Percentiles rank a stretch among this genome's conserved stretches.
Conservation (phyloP, 1,140 invertebrate species). For the Saccostrea echinata region DNA sequence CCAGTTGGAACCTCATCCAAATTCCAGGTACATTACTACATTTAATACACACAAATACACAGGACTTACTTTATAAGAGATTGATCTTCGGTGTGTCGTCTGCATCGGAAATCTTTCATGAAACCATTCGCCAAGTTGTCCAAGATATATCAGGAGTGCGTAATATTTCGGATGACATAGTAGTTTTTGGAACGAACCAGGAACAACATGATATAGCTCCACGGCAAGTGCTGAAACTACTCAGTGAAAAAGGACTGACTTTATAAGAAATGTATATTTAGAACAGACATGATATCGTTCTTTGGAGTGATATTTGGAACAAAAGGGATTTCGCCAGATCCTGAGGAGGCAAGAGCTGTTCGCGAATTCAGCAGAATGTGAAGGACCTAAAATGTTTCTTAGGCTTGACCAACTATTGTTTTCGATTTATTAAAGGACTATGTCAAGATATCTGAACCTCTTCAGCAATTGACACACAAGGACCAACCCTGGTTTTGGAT, state of each 20-base stretch:
- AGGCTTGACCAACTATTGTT: slow-evolving; percentile 66
- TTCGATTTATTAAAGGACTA: slow-evolving; percentile 65
- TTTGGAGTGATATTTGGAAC: slow-evolving; percentile 61
- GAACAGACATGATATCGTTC: slow-evolving; percentile 55
- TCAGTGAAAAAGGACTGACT: slow-evolving; percentile 62
- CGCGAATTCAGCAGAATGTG: slow-evolving; percentile 62
- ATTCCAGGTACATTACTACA: slow-evolving; percentile 56
- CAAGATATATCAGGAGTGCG: slow-evolving; percentile 51
- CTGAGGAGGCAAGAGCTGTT: slow-evolving; percentile 69
- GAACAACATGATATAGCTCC: slow-evolving; percentile 65
- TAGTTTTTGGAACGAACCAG: slow-evolving; percentile 36
- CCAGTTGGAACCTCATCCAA: slow-evolving; percentile 57
- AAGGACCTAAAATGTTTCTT: slow-evolving; percentile 71
- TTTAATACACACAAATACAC: slow-evolving; percentile 56
- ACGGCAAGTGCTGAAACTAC: slow-evolving; percentile 54
- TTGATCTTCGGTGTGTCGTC: slow-evolving; percentile 55
- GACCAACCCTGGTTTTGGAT: slow-evolving; percentile 47
- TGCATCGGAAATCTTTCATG: slow-evolving; percentile 52
- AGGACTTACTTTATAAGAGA: slow-evolving; percentile 51
- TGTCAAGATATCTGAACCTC: slow-evolving; percentile 59
- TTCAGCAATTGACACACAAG: slow-evolving; percentile 74
- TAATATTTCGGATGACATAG: slow-evolving; percentile 66
- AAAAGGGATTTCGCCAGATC: slow-evolving; percentile 53
- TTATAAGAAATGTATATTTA: slow-evolving; percentile 63
- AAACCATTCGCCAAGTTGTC: slow-evolving; percentile 46